These are phyloP conservation scores for Miltochrista miniata DNA, from an alignment of 2,888 invertebrate species.

Conservation along the genomic window DNA sequence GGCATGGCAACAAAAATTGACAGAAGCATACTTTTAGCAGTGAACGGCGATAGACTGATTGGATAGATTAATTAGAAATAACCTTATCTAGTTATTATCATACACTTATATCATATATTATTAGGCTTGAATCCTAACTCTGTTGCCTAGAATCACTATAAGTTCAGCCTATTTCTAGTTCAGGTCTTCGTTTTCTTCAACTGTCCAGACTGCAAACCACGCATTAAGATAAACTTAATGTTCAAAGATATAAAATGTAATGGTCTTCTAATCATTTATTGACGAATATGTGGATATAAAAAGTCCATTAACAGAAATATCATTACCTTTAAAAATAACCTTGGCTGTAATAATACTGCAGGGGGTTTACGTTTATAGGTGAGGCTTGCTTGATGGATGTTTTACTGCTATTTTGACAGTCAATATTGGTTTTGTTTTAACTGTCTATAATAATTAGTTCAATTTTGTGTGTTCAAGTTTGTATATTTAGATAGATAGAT, in stretches of 20 bases:
- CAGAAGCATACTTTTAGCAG: too few relatives aligned
- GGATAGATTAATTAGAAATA: too few relatives aligned
- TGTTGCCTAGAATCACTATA: too few relatives aligned
- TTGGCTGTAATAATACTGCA: slow-evolving; percentile 48
- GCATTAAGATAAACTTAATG: slow-evolving; percentile 16
- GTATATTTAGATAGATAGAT: too few relatives aligned
- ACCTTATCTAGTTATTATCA: too few relatives aligned
- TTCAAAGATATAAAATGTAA: slow-evolving; percentile 12
- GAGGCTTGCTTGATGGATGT: slow-evolving; percentile 55
- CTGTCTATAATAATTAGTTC: slow-evolving; percentile 35
- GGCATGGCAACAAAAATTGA: too few relatives aligned
- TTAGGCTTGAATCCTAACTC: too few relatives aligned
- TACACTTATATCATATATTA: too few relatives aligned
- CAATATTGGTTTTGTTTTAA: slow-evolving; percentile 52
- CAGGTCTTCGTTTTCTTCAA: too few relatives aligned
- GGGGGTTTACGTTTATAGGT: slow-evolving; percentile 50
- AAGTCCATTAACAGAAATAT: slow-evolving; percentile 52
- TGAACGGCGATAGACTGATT: too few relatives aligned
- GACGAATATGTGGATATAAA: slow-evolving; percentile 43
- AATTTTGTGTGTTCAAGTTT: slow-evolving; percentile 10
- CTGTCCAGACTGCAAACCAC: background rate
- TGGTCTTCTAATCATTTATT: slow-evolving; percentile 37
- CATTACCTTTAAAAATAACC: slow-evolving; percentile 47
- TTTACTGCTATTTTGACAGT: slow-evolving; percentile 50
- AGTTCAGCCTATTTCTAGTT: too few relatives aligned